Percentiles rank a stretch among this genome's conserved stretches.
These are phyloP conservation scores for Elephantulus edwardii DNA, from an alignment of 2,113 vertebrate genomes.

Conservation along the genomic window DNA sequence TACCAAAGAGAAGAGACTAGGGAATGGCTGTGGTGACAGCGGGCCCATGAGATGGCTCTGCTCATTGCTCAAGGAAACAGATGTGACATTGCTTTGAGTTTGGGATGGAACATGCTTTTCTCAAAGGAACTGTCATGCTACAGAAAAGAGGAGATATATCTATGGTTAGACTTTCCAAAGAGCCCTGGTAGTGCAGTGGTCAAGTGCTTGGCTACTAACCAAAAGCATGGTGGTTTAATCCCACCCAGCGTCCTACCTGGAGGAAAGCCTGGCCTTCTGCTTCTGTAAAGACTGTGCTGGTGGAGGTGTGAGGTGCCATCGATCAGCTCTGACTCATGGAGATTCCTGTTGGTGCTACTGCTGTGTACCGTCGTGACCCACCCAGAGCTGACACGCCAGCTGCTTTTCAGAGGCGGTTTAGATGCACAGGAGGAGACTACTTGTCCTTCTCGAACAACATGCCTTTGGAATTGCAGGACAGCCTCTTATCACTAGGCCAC, in stretches of 20 bases:
- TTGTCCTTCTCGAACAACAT: too few species aligned
- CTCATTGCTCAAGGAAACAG: neutral
- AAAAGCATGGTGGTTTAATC: neutral
- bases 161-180: neutral
- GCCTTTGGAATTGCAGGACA: too few species aligned
- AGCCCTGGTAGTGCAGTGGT: neutral
- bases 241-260: too few species aligned
- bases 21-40: neutral
- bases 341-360: too few species aligned
- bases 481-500: too few species aligned
- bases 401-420: too few species aligned
- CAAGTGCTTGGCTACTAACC: neutral
- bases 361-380: too few species aligned
- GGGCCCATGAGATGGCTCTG: fast-evolving
- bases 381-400: too few species aligned
- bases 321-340: too few species aligned
- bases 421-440: too few species aligned
- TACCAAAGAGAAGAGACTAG: neutral
- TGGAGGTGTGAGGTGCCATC: too few species aligned
- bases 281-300: neutral
- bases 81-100: neutral
- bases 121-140: neutral
- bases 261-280: too few species aligned
- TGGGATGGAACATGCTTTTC: neutral
- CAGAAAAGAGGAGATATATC: neutral